Conservation (phyloP, 2,113 vertebrate species). For the Petromus typicus region DNA sequence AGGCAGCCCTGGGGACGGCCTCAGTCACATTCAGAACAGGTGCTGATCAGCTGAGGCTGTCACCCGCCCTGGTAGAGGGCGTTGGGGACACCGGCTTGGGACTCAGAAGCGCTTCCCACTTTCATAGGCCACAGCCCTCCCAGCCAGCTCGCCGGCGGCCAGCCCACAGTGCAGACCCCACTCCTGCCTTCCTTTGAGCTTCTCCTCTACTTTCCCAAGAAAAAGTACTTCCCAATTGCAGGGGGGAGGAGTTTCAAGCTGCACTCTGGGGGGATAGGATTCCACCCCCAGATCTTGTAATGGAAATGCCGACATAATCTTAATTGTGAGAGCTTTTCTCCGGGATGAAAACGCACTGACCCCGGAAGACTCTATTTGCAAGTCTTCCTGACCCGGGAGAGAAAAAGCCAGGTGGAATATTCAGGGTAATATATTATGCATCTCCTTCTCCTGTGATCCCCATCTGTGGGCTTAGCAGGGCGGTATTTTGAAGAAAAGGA, state of each 20-base stretch:
- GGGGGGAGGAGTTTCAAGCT: background rate
- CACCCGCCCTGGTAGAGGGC: fast-evolving
- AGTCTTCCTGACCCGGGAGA: slow-evolving; percentile 69
- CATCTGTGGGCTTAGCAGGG: slow-evolving; percentile 63
- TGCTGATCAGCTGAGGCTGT: background rate
- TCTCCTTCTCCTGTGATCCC: slow-evolving; percentile 64
- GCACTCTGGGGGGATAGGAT: slow-evolving; percentile 35
- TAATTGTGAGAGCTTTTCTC: slow-evolving; percentile 66
- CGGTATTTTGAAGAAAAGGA: slow-evolving; percentile 66
- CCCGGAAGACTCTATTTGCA: slow-evolving; percentile 56
- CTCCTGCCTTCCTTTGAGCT: background rate
- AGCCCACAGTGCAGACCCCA: no score
- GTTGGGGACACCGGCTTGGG: background rate
- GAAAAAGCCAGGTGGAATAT: slow-evolving; percentile 55
- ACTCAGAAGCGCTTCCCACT: background rate
- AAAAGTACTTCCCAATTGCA: background rate
- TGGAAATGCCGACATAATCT: slow-evolving; percentile 61
- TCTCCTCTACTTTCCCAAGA: background rate
- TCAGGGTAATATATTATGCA: slow-evolving; percentile 76
- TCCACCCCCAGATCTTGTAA: slow-evolving; percentile 25
- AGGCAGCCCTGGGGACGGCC: background rate
- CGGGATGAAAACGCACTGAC: slow-evolving; percentile 53
- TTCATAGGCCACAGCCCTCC: no score
- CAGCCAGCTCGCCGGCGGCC: background rate
- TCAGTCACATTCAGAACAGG: background rate